phyloP scores from a whole-genome alignment of 2,113 vertebrate genomes.

The Ceyx melanurus region DNA sequence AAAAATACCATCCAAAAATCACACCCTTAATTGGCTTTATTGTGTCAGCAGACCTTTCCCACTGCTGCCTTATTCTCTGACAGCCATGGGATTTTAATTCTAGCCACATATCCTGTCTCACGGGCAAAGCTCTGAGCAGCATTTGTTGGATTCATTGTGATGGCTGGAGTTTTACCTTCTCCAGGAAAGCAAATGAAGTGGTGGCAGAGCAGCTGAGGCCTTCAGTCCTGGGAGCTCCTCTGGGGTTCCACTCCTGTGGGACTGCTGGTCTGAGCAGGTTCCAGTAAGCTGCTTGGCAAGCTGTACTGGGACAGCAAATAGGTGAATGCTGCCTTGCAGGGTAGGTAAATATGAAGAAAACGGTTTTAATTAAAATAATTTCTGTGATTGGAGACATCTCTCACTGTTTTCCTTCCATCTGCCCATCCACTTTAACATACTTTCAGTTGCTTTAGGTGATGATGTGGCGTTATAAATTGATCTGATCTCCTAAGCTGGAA shows the following conservation, averaged over 20 bases:
- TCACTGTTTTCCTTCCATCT: background rate
- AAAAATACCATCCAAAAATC: conserved; percentile 24
- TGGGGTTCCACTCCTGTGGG: background rate
- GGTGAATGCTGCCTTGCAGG: background rate
- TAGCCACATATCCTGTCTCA: background rate
- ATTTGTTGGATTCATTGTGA: background rate
- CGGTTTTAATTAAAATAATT: background rate
- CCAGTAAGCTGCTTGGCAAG: background rate
- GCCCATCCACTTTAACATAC: background rate
- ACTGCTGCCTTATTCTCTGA: background rate
- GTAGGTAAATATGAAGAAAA: background rate
- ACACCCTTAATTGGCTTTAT: conserved; percentile 1
- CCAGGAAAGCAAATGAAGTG: accelerated
- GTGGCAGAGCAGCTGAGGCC: background rate
- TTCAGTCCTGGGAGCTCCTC: background rate
- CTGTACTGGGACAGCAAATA: background rate
- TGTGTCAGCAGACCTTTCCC: background rate
- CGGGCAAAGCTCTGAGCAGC: background rate
- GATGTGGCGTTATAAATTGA: background rate
- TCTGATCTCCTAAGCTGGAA: background rate
- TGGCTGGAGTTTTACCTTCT: background rate
- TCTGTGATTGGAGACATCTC: background rate
- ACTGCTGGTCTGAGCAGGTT: background rate
- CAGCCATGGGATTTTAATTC: background rate
- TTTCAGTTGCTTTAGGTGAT: background rate